Evolutionary conservation across 1,140 invertebrate species (phyloP), one percentile per base, ranked within the genome.

Genomic region (Rhizoglyphus robini): DNA sequence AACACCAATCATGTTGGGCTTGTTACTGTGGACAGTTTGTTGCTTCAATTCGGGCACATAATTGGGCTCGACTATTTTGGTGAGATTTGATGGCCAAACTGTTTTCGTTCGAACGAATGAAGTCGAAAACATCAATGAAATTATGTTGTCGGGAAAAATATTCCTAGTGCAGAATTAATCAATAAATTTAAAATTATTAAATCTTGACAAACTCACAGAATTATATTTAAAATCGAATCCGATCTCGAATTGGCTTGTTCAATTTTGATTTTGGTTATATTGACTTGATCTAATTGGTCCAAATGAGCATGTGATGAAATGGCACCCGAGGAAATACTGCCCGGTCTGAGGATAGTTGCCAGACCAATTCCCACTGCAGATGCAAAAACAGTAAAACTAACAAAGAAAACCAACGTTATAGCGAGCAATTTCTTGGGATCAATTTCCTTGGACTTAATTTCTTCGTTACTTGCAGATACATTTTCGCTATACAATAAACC

Each of bases 91-190:
- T 46, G 54, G 54, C 54, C 54, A 58, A 18, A 58, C 15, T n/a
- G 29, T 34, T 34, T 58, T 34, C 29, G 54, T 58, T 29, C 29
- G 15, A 11, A 41, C 20, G 32, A 30, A 63, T 18, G 20, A 27
- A 29, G 61, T 30, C 38, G 48, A n/a, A 46, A 69, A 69, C 2
- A 66, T 66, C 2, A 65, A 61, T 60, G 65, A 48, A 23, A 69
- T 62, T 3, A 69, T 68, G 23, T 69, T 69, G 29, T 65, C 49
- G 1, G 69, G 69, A 29, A 69, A 30, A 15, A 65, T 64, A 59
- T 69, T 69, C 64, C 69, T 69, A 48, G 13, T 63, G 63, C 3
- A 27, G 31, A 59, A 63, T 13, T 58, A 34, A 15, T 34, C 23
- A 2, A 54, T 25, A 18, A 54, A 3, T 54, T 2, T 2, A 3